A percentile compares a stretch with the other conserved stretches of the same genome.
Evolutionary conservation across 2,113 vertebrate genomes (phyloP).

Genomic region (Callithrix jacchus): DNA sequence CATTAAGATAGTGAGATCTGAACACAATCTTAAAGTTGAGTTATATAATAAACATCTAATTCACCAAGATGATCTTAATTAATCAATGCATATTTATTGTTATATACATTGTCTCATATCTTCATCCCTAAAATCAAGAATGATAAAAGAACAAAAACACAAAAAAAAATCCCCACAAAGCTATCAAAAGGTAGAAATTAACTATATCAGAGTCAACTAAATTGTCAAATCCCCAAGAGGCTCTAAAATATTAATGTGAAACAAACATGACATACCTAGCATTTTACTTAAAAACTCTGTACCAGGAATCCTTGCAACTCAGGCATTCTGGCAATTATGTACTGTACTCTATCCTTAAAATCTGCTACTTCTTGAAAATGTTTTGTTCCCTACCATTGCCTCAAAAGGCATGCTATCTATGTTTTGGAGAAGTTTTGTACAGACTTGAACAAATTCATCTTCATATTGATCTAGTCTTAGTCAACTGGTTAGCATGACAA

Average conservation of each 20-base stretch:
- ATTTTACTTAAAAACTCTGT: neutral
- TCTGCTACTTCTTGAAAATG: neutral
- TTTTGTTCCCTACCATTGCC: neutral
- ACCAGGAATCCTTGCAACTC: neutral
- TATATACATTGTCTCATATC: neutral
- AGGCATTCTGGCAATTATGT: neutral
- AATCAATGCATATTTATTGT: neutral
- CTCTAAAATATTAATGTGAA: neutral
- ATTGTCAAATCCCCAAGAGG: neutral
- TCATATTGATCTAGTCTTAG: neutral
- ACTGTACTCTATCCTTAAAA: neutral
- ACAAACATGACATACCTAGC: neutral
- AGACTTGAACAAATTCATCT: neutral
- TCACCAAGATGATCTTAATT: neutral
- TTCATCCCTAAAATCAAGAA: neutral
- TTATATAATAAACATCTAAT: neutral
- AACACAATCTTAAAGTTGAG: neutral
- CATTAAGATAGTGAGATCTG: neutral
- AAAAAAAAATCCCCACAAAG: neutral
- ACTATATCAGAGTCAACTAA: neutral
- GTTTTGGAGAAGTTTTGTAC: neutral
- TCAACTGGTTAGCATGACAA: neutral
- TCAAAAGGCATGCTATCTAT: neutral
- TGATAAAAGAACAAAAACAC: neutral
- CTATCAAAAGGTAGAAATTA: neutral